A percentile compares a stretch with the other conserved stretches of the same genome.
Conservation (phyloP, 2,113 vertebrate genomes). For the Sinocyclocheilus anshuiensis region DNA sequence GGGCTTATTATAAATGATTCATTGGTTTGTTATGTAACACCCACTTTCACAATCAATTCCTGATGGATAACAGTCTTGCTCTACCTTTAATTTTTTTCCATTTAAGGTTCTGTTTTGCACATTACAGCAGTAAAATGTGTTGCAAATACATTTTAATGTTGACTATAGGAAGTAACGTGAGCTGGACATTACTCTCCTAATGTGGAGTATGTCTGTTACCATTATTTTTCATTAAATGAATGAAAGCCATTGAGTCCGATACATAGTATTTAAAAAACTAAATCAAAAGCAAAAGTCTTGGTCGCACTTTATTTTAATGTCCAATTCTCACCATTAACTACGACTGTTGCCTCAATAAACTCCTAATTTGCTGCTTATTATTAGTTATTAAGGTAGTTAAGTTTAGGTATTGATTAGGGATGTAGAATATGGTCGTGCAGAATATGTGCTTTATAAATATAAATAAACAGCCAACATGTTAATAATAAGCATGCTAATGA, state of each 20-base stretch:
- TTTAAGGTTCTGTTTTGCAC: not conserved
- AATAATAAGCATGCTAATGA: too few relatives aligned
- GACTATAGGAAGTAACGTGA: not conserved
- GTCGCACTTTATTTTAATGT: too few relatives aligned
- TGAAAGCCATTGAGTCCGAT: not conserved
- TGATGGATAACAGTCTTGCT: not conserved
- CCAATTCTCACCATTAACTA: too few relatives aligned
- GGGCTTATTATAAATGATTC: too few relatives aligned
- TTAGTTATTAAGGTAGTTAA: too few relatives aligned
- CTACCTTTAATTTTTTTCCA: not conserved
- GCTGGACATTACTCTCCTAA: not conserved
- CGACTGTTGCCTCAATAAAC: too few relatives aligned
- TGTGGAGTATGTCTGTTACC: not conserved
- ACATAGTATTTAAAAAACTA: not conserved
- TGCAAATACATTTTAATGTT: not conserved
- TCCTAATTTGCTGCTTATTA: too few relatives aligned
- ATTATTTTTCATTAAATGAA: not conserved
- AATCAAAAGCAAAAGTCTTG: not conserved
- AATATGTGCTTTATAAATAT: too few relatives aligned
- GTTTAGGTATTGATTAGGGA: too few relatives aligned
- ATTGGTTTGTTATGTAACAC: not conserved
- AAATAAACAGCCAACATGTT: too few relatives aligned
- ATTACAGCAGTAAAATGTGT: not conserved
- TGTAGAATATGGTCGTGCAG: too few relatives aligned
- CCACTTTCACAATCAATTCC: not conserved